These are phyloP conservation scores for Asarcornis scutulata DNA, from an alignment of 2,113 vertebrate species.

Conservation along the genomic window DNA sequence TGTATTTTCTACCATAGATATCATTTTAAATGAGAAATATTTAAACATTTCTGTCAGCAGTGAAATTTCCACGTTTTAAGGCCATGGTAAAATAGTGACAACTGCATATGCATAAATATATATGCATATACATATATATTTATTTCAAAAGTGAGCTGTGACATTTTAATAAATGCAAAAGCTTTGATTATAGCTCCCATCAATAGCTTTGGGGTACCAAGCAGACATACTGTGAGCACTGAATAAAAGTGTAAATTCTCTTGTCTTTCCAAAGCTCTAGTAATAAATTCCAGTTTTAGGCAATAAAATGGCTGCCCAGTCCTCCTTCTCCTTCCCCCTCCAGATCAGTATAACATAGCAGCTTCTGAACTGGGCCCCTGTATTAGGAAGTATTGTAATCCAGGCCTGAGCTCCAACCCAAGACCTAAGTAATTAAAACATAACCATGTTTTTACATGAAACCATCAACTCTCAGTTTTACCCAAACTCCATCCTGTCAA, in stretches of 20 bases:
- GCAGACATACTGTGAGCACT: neutral
- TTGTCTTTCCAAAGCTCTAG: neutral
- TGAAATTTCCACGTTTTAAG: neutral
- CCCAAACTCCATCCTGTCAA: neutral
- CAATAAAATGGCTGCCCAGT: neutral
- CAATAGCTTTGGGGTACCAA: constrained; percentile 1
- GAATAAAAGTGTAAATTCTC: neutral
- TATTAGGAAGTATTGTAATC: neutral
- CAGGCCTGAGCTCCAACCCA: neutral
- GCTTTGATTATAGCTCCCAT: neutral
- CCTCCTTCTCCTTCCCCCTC: neutral
- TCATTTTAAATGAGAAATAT: neutral
- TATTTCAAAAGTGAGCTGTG: neutral
- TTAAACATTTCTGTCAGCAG: neutral
- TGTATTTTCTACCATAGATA: neutral
- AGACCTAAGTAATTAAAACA: neutral
- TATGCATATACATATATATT: neutral
- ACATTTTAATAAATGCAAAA: neutral
- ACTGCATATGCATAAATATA: neutral
- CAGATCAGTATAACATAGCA: neutral
- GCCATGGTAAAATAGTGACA: neutral
- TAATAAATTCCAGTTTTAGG: neutral
- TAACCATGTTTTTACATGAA: neutral
- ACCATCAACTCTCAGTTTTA: neutral
- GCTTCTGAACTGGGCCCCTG: neutral